Evolutionary conservation across 2,797 vertebrate genomes (phyloP), one percentile per base, ranked within the genome.

Genomic region (Protonibea diacanthus): DNA sequence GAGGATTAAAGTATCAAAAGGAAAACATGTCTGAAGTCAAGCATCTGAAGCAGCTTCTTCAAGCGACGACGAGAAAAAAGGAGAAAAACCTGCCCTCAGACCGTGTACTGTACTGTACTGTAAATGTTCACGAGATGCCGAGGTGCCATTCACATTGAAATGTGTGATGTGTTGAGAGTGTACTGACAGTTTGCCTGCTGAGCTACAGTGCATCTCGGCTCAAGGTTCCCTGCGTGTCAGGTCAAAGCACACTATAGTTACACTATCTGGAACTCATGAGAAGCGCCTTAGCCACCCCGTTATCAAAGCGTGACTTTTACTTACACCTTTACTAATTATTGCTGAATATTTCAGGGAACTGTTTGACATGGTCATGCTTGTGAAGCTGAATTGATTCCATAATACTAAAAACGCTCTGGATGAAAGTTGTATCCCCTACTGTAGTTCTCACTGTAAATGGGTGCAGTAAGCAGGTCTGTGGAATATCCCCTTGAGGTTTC

Each of bases 391-490:
- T 1, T 48, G 57, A 57, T 71, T 68, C 49, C 47, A 57, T 52
- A 77, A 61, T 8, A 21, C 14, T 49, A 55, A 7, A 33, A 1
- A 17, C 40, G 52, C n/a, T 42, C 38, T 47, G 53, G 11, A 27
- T 49, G 14, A 51, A 66, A 40, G 62, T 4, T 63, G 44, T 27
- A 71, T 48, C 48, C 11, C 29, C 2, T 2, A n/a, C n/a, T n/a
- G n/a, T n/a, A 10, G 44, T 18, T 74, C 51, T 69, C 23, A 17
- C 47, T 15, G 18, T 3, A 64, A 73, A 61, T 25, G 56, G 59
- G 6, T 66, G 69, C 45, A 75, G 68, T 52, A 13, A 38, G 69
- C 85, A 87, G 73, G 85, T 88, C 59, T 74, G 73, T 1, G 74
- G 64, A 66, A 27, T 45, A 51, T 51, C 49, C 88, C 51, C 74